Evolutionary conservation across 2,888 invertebrate genomes (phyloP).

Genomic region (Baccha elongata): DNA sequence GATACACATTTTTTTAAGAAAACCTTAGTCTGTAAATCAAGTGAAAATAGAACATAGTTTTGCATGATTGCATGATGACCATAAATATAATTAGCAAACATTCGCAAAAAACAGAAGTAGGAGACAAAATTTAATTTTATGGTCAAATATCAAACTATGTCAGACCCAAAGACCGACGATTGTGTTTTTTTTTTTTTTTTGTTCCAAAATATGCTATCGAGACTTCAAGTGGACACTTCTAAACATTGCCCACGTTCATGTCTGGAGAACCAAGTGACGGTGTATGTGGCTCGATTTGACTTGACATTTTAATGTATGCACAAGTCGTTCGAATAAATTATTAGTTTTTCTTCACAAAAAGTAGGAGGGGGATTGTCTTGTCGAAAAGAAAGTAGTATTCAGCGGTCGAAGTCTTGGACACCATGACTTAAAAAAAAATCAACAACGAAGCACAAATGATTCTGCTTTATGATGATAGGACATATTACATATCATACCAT

Average conservation of each 20-base stretch:
- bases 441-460: background rate
- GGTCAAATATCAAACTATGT: conserved; percentile 57
- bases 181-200: conserved; percentile 26
- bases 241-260: conserved; percentile 36
- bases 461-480: background rate
- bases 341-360: background rate
- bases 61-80: background rate
- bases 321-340: conserved; percentile 55
- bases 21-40: too few relatives aligned
- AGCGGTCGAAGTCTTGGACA: conserved; percentile 13
- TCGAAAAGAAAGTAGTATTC: conserved; percentile 67
- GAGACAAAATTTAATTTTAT: conserved; percentile 46
- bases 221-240: conserved; percentile 30
- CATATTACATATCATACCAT: background rate
- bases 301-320: conserved; percentile 54
- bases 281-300: conserved; percentile 27
- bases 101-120: conserved; percentile 41
- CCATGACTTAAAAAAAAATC: background rate
- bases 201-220: conserved; percentile 15
- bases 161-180: background rate
- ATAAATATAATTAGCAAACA: conserved; percentile 33
- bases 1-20: too few relatives aligned
- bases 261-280: conserved; percentile 29
- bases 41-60: conserved; percentile 37
- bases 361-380: conserved; percentile 37